phyloP scores from a whole-genome alignment of 2,888 invertebrate genomes.

The Zeuzera pyrina region DNA sequence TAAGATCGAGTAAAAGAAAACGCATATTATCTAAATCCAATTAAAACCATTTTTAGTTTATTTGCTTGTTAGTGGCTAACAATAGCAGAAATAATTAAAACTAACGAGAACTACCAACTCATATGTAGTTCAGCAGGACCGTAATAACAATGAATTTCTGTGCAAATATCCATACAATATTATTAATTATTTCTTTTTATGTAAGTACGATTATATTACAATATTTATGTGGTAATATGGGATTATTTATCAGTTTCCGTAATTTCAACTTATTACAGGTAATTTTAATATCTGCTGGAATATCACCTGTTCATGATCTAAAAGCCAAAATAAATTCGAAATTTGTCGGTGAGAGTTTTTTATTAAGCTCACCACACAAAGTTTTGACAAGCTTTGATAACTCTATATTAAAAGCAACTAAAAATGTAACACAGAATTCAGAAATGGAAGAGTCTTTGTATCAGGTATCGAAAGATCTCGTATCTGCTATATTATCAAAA shows the following conservation, averaged over 20 bases:
- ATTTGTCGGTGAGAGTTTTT: constrained; percentile 26
- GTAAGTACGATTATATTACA: not conserved
- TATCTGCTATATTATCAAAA: constrained; percentile 55
- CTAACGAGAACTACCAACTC: too few species aligned
- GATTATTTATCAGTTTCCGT: constrained; percentile 1
- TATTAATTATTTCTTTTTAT: too few species aligned
- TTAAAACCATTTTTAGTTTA: too few species aligned
- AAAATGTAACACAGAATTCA: constrained; percentile 56
- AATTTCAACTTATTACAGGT: constrained; percentile 25
- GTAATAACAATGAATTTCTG: too few species aligned
- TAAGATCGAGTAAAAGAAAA: too few species aligned
- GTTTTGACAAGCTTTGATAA: constrained; percentile 51
- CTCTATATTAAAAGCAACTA: constrained; percentile 42
- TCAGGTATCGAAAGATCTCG: constrained; percentile 57
- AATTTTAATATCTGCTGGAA: constrained; percentile 31
- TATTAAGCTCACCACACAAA: constrained; percentile 45
- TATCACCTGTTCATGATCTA: constrained; percentile 57
- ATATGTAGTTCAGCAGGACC: too few species aligned
- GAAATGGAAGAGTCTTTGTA: constrained; percentile 58
- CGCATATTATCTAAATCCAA: too few species aligned
- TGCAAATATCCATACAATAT: too few species aligned
- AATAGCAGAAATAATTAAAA: too few species aligned
- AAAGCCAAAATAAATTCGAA: constrained; percentile 37
- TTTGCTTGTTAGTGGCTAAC: too few species aligned
- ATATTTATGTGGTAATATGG: not conserved